Percentiles rank a stretch among this genome's conserved stretches.
Evolutionary conservation across 2,113 vertebrate genomes (phyloP).

Genomic region (Sylvia atricapilla): DNA sequence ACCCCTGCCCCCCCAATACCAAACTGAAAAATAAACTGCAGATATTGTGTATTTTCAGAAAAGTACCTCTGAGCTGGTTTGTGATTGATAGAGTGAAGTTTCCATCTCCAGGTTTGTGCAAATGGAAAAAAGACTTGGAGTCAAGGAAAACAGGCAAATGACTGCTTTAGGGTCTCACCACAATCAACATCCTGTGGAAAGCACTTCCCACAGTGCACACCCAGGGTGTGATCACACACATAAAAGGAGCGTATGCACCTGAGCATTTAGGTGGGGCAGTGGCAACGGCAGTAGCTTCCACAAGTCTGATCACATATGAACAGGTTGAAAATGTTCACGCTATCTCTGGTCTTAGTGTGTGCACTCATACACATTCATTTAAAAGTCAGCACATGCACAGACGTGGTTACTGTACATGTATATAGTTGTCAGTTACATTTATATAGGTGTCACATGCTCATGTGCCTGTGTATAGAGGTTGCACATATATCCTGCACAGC

Average conservation of each 20-base stretch:
- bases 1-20: neutral
- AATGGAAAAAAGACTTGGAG: neutral
- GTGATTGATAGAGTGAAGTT: neutral
- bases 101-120: neutral
- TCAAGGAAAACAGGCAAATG: neutral
- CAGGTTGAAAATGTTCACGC: neutral
- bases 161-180: neutral
- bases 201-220: neutral
- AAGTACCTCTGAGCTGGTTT: slow-evolving; percentile 52
- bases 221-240: neutral
- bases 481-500: neutral
- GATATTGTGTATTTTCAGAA: slow-evolving; percentile 68
- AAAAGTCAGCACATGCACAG: neutral
- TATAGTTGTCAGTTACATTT: neutral
- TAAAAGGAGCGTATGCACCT: neutral
- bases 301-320: neutral
- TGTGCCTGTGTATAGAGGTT: neutral
- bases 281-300: neutral
- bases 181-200: neutral
- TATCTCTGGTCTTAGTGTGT: neutral
- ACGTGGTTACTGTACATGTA: neutral
- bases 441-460: neutral
- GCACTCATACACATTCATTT: neutral
- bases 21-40: slow-evolving; percentile 73
- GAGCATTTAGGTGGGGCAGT: neutral